Evolutionary conservation across 2,888 invertebrate genomes (phyloP).

Genomic region (Camptogramma bilineatum): DNA sequence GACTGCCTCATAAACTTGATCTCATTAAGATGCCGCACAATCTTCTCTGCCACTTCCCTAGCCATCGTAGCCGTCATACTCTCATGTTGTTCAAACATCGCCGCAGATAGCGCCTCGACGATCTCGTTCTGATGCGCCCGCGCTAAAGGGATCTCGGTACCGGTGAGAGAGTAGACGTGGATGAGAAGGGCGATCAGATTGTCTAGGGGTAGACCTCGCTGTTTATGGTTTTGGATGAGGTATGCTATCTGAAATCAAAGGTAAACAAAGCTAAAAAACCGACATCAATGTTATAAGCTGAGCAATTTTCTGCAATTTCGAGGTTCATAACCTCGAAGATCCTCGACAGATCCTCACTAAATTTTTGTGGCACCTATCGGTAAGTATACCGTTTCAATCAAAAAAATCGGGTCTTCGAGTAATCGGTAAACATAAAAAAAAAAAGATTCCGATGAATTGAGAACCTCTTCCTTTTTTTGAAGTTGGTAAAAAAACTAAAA

Average conservation of each 20-base stretch:
- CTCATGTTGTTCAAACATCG: constrained; percentile 73
- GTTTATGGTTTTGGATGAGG: constrained; percentile 83
- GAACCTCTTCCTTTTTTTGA: too few species aligned
- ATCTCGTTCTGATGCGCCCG: constrained; percentile 35
- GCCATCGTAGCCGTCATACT: constrained; percentile 67
- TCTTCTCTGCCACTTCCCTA: constrained; percentile 56
- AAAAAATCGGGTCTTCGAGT: too few species aligned
- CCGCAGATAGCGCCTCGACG: constrained; percentile 7
- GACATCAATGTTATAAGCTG: too few species aligned
- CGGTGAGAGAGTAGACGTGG: constrained; percentile 86
- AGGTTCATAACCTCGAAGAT: too few species aligned
- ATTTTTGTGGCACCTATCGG: too few species aligned
- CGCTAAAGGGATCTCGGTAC: constrained; percentile 84
- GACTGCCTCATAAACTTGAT: constrained; percentile 71
- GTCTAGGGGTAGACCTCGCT: constrained; percentile 82
- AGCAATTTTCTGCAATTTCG: too few species aligned
- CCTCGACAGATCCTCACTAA: too few species aligned
- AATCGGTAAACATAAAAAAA: too few species aligned
- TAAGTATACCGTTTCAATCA: too few species aligned
- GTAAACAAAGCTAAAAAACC: too few species aligned
- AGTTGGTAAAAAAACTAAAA: too few species aligned
- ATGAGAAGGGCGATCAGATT: constrained; percentile 86
- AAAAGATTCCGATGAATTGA: too few species aligned
- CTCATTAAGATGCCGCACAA: constrained; percentile 68
- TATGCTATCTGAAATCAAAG: constrained; percentile 78